Evolutionary conservation across 2,888 invertebrate genomes (phyloP).

Genomic region (Watsonalla binaria): DNA sequence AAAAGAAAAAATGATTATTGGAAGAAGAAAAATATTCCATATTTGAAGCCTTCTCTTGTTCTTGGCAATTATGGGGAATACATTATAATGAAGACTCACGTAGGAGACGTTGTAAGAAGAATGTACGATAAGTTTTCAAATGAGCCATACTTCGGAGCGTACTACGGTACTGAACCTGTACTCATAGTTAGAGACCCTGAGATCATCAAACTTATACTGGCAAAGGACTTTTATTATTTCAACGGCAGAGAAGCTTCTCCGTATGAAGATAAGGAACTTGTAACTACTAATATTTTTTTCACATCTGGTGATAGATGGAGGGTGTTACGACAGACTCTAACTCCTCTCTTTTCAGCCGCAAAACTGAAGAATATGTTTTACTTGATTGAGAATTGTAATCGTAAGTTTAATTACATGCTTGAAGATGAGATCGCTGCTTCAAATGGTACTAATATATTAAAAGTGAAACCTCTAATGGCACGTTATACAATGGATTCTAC

Average conservation of each 20-base stretch:
- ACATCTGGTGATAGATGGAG: conserved; percentile 16
- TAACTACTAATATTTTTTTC: conserved; percentile 5
- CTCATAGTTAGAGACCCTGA: conserved; percentile 22
- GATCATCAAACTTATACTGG: conserved; percentile 15
- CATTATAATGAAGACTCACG: conserved; percentile 11
- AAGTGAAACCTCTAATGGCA: conserved; percentile 6
- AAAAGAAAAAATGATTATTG: conserved; percentile 16
- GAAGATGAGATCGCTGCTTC: conserved; percentile 4
- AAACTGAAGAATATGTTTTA: conserved; percentile 23
- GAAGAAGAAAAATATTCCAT: conserved; percentile 17
- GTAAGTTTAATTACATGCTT: conserved; percentile 11
- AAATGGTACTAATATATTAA: conserved; percentile 4
- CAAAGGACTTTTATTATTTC: conserved; percentile 25
- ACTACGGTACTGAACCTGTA: conserved; percentile 20
- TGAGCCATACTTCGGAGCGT: conserved; percentile 20
- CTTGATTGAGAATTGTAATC: conserved; percentile 20
- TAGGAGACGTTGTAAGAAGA: conserved; percentile 8
- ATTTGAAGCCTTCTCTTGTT: conserved; percentile 14
- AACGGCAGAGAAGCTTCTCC: conserved; percentile 17
- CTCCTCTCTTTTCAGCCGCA: conserved; percentile 19
- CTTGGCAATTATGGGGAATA: conserved; percentile 16
- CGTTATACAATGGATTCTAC: conserved; percentile 10
- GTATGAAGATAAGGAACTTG: conserved; percentile 7
- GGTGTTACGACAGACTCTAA: conserved; percentile 20
- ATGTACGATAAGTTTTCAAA: conserved; percentile 18